Conservation (phyloP, 2,888 invertebrate genomes). For the Eupithecia inturbata region DNA sequence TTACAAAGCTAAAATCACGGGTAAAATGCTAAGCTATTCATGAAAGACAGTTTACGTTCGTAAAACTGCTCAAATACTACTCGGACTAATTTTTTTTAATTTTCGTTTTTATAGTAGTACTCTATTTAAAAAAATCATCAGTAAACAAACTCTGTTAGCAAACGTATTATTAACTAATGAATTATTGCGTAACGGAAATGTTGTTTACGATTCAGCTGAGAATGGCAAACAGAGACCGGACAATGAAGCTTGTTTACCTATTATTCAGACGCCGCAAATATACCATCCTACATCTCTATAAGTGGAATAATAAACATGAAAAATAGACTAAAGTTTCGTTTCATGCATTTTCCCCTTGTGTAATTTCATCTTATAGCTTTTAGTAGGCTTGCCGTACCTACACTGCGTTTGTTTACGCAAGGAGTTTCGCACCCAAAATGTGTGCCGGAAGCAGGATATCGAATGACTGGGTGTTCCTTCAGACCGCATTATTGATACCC, state of each 20-base stretch:
- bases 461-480: constrained; percentile 34
- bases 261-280: constrained; percentile 41
- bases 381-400: constrained; percentile 32
- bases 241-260: constrained; percentile 42
- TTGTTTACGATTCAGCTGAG: constrained; percentile 25
- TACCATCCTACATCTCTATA: constrained; percentile 36
- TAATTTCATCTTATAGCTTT: constrained; percentile 44
- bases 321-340: constrained; percentile 41
- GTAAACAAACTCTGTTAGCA: not conserved
- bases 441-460: constrained; percentile 40
- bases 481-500: constrained; percentile 25
- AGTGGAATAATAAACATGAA: constrained; percentile 45
- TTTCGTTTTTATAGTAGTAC: too few species aligned
- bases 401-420: constrained; percentile 31
- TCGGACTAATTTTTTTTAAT: too few species aligned
- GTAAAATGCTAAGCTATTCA: not conserved
- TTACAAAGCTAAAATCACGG: constrained; percentile 31
- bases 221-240: constrained; percentile 34
- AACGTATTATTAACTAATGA: constrained; percentile 9
- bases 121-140: not conserved
- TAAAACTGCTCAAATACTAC: not conserved
- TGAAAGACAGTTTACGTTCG: not conserved
- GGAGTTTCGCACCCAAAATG: constrained; percentile 33
- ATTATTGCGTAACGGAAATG: constrained; percentile 18
- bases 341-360: constrained; percentile 39